Evolutionary conservation across 2,888 invertebrate species (phyloP).

Genomic region (Drosophila paramelanica): DNA sequence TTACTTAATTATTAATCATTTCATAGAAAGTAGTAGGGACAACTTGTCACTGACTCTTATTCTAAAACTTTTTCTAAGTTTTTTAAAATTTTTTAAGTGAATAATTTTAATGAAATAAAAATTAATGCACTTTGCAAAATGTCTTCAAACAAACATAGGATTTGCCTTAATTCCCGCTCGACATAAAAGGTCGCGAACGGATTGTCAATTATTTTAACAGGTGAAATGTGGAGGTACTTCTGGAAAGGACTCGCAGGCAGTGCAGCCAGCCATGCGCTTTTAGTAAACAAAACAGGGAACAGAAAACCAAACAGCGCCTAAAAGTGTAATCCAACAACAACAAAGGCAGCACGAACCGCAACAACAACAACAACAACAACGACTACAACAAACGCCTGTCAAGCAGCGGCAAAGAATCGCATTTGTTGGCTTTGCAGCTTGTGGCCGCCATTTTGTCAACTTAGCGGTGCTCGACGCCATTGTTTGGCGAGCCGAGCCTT

Average conservation of each 20-base stretch:
- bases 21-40: too few species aligned
- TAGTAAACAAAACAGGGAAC: constrained; percentile 37
- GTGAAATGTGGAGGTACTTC: not conserved
- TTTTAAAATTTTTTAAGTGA: too few species aligned
- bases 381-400: constrained; percentile 34
- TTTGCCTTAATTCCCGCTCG: not conserved
- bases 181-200: not conserved
- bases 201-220: constrained; percentile 9
- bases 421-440: constrained; percentile 73
- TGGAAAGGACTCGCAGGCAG: constrained; percentile 11
- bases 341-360: constrained; percentile 23
- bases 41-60: not conserved
- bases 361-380: constrained; percentile 21
- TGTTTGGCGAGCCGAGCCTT: constrained; percentile 72
- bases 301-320: constrained; percentile 35
- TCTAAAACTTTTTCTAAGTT: not conserved
- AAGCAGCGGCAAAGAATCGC: constrained; percentile 37
- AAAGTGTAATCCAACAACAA: constrained; percentile 50
- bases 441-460: constrained; percentile 71
- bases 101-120: too few species aligned
- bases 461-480: constrained; percentile 46
- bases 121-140: not conserved
- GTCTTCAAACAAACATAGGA: not conserved
- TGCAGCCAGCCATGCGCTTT: constrained; percentile 25
- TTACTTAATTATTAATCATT: not conserved